Percentiles rank a stretch among this genome's conserved stretches.
phyloP scores from a whole-genome alignment of 2,797 vertebrate species.

The Decapterus maruadsi region DNA sequence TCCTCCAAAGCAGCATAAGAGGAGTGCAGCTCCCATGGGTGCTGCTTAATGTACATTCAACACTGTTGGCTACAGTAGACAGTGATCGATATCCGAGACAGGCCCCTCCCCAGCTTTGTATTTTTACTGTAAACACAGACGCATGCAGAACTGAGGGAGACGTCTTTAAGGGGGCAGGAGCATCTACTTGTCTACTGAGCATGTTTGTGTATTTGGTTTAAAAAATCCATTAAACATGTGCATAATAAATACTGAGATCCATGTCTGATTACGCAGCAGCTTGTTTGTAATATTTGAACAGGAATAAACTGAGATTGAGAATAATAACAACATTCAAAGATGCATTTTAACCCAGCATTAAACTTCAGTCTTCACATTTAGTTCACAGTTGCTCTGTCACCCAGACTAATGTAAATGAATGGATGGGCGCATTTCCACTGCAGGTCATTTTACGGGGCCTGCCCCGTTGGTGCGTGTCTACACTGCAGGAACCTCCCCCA shows the following conservation, averaged over 20 bases:
- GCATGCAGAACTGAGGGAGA: too few species aligned
- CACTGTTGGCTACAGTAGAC: too few species aligned
- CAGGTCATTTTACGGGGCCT: too few species aligned
- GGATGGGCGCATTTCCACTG: too few species aligned
- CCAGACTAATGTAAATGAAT: neutral
- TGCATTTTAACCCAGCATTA: neutral
- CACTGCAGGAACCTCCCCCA: too few species aligned
- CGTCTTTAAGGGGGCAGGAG: neutral
- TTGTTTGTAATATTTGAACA: neutral
- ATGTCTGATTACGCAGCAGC: neutral
- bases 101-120: too few species aligned
- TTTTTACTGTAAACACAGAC: too few species aligned
- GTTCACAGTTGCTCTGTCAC: neutral
- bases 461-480: too few species aligned
- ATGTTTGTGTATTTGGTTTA: neutral
- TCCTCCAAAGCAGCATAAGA: too few species aligned
- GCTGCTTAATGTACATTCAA: too few species aligned
- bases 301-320: neutral
- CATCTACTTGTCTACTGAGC: conserved; percentile 1
- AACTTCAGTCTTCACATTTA: neutral
- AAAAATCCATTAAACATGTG: neutral
- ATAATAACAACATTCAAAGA: neutral
- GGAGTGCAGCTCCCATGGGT: too few species aligned
- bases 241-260: neutral
- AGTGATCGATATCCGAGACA: too few species aligned